These are phyloP conservation scores for Phaethornis superciliosus DNA, from an alignment of 2,113 vertebrate species.

Conservation along the genomic window DNA sequence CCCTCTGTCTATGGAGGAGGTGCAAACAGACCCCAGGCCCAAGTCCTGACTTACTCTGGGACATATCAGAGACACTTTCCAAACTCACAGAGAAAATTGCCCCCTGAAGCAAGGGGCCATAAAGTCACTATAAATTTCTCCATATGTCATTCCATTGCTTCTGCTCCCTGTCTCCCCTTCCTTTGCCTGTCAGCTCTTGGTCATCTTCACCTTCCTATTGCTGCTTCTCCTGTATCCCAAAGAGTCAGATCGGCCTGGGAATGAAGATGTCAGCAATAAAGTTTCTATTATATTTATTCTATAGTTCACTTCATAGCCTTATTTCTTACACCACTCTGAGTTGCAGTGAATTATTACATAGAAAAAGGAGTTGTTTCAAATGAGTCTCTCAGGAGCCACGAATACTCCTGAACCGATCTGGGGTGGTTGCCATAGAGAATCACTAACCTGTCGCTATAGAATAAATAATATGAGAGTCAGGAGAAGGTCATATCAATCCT, in stretches of 20 bases:
- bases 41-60: not conserved
- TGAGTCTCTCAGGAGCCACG: not conserved
- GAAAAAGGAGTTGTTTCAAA: not conserved
- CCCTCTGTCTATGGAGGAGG: not conserved
- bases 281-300: not conserved
- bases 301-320: not conserved
- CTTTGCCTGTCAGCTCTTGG: not conserved
- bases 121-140: conserved; percentile 4
- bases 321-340: not conserved
- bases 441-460: not conserved
- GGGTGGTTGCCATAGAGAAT: not conserved
- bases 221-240: not conserved
- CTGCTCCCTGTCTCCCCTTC: not conserved
- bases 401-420: not conserved
- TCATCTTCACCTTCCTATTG: not conserved
- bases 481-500: conserved; percentile 42
- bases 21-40: not conserved
- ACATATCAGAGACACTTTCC: conserved; percentile 3
- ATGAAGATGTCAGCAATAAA: not conserved
- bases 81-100: not conserved
- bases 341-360: not conserved
- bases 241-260: not conserved
- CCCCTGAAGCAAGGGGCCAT: not conserved
- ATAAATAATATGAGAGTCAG: conserved; percentile 41
- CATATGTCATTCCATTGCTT: not conserved